Conservation (phyloP, 92 coral and sea anemone genomes). For the Epizoanthus scotinus region DNA sequence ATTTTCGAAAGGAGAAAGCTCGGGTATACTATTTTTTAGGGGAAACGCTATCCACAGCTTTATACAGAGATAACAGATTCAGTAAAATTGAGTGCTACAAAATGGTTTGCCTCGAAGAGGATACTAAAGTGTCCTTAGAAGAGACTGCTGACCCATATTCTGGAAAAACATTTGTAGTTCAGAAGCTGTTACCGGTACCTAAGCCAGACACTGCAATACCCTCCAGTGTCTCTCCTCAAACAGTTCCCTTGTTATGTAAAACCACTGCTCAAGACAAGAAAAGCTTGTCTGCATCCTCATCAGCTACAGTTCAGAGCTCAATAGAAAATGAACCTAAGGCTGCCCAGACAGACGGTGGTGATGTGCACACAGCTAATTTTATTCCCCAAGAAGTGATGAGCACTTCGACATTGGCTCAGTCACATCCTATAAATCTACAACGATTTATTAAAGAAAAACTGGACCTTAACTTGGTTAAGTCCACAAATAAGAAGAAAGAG, state of each 20-base stretch:
- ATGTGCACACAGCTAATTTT: not conserved
- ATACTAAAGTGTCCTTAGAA: no score
- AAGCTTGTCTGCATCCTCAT: not conserved
- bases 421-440: not conserved
- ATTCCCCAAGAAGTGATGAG: not conserved
- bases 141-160: not conserved
- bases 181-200: not conserved
- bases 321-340: not conserved
- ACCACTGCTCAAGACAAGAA: not conserved
- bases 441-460: not conserved
- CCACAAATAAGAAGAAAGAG: not conserved
- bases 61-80: conserved; percentile 32
- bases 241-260: not conserved
- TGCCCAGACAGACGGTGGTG: not conserved
- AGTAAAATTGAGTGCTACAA: not conserved
- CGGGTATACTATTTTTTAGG: conserved; percentile 18
- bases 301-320: not conserved
- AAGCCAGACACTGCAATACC: not conserved
- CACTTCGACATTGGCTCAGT: not conserved
- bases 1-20: not conserved
- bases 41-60: conserved; percentile 19
- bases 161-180: not conserved
- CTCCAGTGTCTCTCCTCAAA: not conserved
- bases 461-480: not conserved
- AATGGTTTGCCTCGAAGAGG: no score